Base-by-base conservation (phyloP, 1,140 invertebrate genomes). In the Drosophila albomicans region DNA sequence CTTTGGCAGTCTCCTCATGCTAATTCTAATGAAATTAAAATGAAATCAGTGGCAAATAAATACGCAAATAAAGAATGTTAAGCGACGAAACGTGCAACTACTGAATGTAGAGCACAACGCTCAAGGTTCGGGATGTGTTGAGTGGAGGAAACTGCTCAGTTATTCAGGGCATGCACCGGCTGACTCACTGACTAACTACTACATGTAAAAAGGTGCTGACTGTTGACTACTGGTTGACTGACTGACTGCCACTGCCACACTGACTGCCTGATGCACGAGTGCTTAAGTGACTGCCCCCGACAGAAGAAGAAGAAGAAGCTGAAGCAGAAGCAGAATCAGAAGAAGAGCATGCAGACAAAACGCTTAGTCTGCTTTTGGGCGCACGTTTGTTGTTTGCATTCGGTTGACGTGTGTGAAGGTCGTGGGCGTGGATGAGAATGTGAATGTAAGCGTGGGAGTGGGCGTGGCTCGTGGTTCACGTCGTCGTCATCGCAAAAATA, bases 21-120 rank as follows among this genome's bases (percentile, higher is more conserved):
- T 70, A 69, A 74, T 88, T 70, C 66, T 68, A 88, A 87, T 79
- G 67, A 79, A 76, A 88, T 88, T 88, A 84, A 89, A 88, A 84
- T 72, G 38, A 78, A 84, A 88, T 89, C 84, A 81, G 62, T 63
- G 81, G 64, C 28, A 61, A 78, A 64, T 72, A 74, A 77, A 82
- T 72, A 73, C 46, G 77, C 69, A 46, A 68, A 79, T 82, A 82
- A 66, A 59, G 43, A 82, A 66, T 68, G 43, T 45, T 68, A 61
- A 66, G 13, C 20, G 35, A 6, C 5, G 30, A n/a, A 46, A 84
- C 77, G 68, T 59, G 74, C 25, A 38, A 28, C 15, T 13, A 56
- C 20, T 3, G 30, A 32, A 6, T 32, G 35, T 10, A 38, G 20
- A 62, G 35, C 35, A 32, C 48, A 13, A 38, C 35, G 51, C 56